These are phyloP conservation scores for Melanotaenia maccullochi DNA, from an alignment of 2,797 vertebrate genomes.

Conservation along the genomic window DNA sequence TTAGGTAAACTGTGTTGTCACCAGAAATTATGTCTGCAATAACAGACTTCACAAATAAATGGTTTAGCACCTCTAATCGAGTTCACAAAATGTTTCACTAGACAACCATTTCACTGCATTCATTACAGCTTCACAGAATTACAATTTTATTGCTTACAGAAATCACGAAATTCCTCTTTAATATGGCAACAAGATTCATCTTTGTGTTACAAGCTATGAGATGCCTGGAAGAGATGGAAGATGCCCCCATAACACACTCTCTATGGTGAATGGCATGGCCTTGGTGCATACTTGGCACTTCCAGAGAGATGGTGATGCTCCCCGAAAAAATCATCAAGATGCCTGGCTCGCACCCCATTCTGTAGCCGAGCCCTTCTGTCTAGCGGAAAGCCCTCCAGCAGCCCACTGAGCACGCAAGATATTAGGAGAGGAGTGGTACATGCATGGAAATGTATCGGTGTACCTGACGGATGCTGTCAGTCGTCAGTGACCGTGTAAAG, in stretches of 20 bases:
- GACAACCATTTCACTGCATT: conserved; percentile 76
- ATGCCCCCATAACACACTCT: conserved; percentile 64
- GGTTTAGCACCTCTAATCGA: conserved; percentile 76
- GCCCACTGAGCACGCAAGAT: conserved; percentile 76
- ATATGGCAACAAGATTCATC: conserved; percentile 67
- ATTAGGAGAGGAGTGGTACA: conserved; percentile 53
- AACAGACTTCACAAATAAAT: conserved; percentile 78
- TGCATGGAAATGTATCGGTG: conserved; percentile 29
- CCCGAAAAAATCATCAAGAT: conserved; percentile 81
- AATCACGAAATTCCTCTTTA: conserved; percentile 67
- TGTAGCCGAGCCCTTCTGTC: conserved; percentile 85
- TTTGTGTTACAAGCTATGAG: conserved; percentile 54
- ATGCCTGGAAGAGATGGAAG: conserved; percentile 64
- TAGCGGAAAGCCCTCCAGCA: conserved; percentile 82
- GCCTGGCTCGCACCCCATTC: conserved; percentile 82
- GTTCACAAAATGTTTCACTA: conserved; percentile 78
- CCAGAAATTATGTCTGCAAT: conserved; percentile 75
- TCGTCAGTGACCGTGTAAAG: conserved; percentile 28
- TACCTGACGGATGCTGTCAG: conserved; percentile 42
- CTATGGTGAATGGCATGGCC: conserved; percentile 74
- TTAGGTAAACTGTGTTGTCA: conserved; percentile 73
- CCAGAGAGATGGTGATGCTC: conserved; percentile 80
- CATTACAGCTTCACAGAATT: conserved; percentile 72
- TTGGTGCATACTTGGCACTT: conserved; percentile 78
- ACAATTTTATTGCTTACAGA: conserved; percentile 68